These are phyloP conservation scores for Zapornia atra DNA, from an alignment of 2,113 vertebrate genomes.

Conservation along the genomic window DNA sequence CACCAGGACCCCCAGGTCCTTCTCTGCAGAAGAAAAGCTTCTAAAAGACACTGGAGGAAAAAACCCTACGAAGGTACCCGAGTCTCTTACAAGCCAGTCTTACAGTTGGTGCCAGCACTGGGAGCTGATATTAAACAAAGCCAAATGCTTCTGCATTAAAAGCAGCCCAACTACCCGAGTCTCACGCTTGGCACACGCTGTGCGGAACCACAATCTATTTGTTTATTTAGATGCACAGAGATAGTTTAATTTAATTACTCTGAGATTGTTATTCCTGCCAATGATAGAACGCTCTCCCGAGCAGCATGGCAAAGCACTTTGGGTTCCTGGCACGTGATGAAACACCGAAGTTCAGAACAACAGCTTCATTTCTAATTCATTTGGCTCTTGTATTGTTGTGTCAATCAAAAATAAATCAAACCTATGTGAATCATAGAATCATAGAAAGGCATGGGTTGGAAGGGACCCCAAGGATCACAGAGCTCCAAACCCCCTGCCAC, in stretches of 20 bases:
- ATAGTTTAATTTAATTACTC: conserved; percentile 67
- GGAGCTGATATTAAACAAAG: background rate
- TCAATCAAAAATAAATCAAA: conserved; percentile 66
- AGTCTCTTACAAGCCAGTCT: background rate
- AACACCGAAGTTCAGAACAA: background rate
- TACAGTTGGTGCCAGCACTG: background rate
- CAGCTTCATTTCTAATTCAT: conserved; percentile 2
- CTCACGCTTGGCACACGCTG: conserved; percentile 44
- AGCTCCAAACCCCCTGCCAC: no score
- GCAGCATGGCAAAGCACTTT: conserved; percentile 2
- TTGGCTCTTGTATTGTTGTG: conserved; percentile 43
- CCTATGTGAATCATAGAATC: background rate
- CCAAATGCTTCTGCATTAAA: background rate
- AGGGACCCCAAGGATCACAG: no score
- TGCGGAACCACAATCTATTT: conserved; percentile 63
- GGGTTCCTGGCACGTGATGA: conserved; percentile 50
- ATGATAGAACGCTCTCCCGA: conserved; percentile 21
- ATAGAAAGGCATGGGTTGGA: no score
- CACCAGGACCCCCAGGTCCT: no score
- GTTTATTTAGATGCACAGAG: conserved; percentile 66
- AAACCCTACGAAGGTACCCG: background rate
- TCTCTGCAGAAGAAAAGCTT: background rate
- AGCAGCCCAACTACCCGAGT: background rate
- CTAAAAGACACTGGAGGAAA: background rate
- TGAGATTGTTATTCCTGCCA: conserved; percentile 41